Evolutionary conservation across 2,113 vertebrate genomes (phyloP).

Genomic region (Dasyornis broadbenti): DNA sequence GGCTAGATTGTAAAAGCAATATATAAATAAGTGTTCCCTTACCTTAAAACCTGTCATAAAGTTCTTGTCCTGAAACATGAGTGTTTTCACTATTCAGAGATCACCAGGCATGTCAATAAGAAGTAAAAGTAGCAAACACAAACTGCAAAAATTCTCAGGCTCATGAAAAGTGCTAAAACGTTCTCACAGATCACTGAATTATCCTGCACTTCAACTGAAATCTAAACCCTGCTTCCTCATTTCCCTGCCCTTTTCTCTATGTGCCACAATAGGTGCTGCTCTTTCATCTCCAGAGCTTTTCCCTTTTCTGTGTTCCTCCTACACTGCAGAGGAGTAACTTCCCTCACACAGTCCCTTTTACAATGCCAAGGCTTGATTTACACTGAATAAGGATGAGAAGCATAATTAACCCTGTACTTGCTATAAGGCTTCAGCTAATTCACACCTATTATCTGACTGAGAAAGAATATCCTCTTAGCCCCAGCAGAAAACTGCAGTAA

Average conservation of each 20-base stretch:
- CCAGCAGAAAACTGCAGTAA: background rate
- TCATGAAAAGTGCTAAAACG: background rate
- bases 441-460: background rate
- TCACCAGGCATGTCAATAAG: background rate
- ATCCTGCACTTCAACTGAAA: conserved; percentile 14
- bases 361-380: background rate
- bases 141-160: background rate
- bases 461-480: background rate
- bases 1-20: background rate
- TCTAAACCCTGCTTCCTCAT: conserved; percentile 1
- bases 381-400: background rate
- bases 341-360: background rate
- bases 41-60: background rate
- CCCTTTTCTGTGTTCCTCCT: background rate
- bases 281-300: conserved; percentile 9
- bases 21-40: background rate
- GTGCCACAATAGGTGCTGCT: background rate
- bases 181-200: conserved; percentile 10
- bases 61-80: background rate
- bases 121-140: background rate
- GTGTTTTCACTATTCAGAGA: background rate
- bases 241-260: background rate
- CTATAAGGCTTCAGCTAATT: background rate
- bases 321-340: background rate
- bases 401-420: background rate